Percentiles rank a stretch among this genome's conserved stretches.
Evolutionary conservation across 2,113 vertebrate species (phyloP).

Genomic region (Mobula hypostoma): DNA sequence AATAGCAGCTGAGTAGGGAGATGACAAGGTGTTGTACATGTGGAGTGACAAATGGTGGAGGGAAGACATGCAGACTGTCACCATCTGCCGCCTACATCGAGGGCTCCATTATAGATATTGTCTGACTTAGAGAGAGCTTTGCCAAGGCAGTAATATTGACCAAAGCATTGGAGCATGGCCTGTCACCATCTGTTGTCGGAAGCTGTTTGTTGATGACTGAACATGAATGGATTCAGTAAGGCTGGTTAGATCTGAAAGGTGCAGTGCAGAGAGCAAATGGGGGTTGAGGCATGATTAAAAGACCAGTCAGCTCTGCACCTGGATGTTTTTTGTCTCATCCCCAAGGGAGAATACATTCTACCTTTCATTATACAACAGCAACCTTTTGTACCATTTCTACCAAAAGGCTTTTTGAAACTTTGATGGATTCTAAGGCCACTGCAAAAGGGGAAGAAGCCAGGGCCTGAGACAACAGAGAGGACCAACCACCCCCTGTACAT

Average conservation of each 20-base stretch:
- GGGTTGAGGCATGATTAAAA: not conserved
- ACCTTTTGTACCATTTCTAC: not conserved
- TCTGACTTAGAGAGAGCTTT: not conserved
- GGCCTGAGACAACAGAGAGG: too few relatives aligned
- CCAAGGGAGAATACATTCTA: not conserved
- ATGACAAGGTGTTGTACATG: conserved; percentile 6
- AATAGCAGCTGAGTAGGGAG: not conserved
- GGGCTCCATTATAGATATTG: not conserved
- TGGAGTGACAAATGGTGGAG: not conserved
- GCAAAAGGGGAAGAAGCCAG: too few relatives aligned
- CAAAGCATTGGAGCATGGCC: not conserved
- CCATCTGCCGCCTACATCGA: not conserved
- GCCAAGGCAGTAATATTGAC: not conserved
- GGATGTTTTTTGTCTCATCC: not conserved
- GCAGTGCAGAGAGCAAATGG: not conserved
- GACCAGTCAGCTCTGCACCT: not conserved
- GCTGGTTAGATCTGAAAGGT: not conserved
- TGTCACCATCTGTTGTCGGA: not conserved
- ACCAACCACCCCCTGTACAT: too few relatives aligned
- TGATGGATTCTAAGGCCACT: not conserved
- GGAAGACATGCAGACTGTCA: not conserved
- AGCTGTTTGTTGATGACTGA: not conserved
- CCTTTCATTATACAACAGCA: not conserved
- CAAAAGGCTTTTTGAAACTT: not conserved
- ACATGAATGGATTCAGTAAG: not conserved